phyloP scores from a whole-genome alignment of 2,888 invertebrate genomes.

The Drosophila meridiana region DNA sequence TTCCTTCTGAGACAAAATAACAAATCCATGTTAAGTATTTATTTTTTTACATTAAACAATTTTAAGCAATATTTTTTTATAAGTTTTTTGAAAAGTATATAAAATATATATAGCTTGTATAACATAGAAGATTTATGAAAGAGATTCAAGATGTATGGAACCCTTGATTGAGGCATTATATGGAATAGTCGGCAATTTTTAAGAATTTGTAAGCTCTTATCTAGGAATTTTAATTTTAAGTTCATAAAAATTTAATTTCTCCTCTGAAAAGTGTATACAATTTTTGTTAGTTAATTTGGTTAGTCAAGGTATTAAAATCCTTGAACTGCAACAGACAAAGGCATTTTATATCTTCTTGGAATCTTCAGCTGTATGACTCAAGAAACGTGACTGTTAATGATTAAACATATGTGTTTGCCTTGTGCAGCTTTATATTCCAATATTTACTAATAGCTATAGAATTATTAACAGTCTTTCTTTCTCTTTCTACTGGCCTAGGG shows the following conservation, averaged over 20 bases:
- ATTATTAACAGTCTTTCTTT: slow-evolving; percentile 23
- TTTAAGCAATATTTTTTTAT: too few relatives aligned
- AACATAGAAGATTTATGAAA: too few relatives aligned
- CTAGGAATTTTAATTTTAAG: background rate
- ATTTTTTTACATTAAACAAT: too few relatives aligned
- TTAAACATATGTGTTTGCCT: slow-evolving; percentile 2
- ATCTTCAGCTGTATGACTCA: slow-evolving; percentile 1
- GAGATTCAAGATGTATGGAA: too few relatives aligned
- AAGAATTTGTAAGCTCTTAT: background rate
- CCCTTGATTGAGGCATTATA: background rate
- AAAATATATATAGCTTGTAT: too few relatives aligned
- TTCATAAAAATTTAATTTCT: background rate
- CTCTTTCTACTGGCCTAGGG: slow-evolving; percentile 3
- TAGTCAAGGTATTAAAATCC: background rate
- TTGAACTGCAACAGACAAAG: slow-evolving; percentile 17
- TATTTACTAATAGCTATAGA: slow-evolving; percentile 26
- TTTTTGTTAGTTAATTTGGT: background rate
- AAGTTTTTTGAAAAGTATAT: too few relatives aligned
- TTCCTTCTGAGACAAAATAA: too few relatives aligned
- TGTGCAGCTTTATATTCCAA: slow-evolving; percentile 1
- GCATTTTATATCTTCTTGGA: slow-evolving; percentile 1
- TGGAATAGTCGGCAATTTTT: background rate
- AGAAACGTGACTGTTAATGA: background rate
- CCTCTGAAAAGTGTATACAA: background rate
- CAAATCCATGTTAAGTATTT: too few relatives aligned